These are phyloP conservation scores for Oncopodura yosiiana DNA, from an alignment of 1,140 invertebrate genomes.

Conservation along the genomic window DNA sequence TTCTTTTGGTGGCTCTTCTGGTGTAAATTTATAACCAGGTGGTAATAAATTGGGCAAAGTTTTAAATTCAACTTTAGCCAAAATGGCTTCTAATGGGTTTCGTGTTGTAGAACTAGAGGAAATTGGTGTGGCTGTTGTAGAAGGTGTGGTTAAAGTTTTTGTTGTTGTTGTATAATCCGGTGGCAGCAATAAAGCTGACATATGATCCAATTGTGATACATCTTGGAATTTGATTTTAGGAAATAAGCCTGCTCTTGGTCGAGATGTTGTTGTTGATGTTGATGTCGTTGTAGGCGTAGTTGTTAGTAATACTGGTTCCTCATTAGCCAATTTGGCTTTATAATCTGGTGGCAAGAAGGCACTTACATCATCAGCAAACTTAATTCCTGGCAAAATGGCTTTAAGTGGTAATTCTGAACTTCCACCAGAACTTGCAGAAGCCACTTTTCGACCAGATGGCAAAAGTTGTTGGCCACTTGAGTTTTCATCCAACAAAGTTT, in stretches of 20 bases:
- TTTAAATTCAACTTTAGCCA: conserved; percentile 39
- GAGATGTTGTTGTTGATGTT: conserved; percentile 1
- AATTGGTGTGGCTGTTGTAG: conserved; percentile 37
- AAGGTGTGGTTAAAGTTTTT: conserved; percentile 33
- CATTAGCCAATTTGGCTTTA: neutral
- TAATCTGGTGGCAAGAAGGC: conserved; percentile 52
- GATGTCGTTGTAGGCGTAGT: conserved; percentile 3
- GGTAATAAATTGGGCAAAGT: conserved; percentile 30
- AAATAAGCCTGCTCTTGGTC: neutral
- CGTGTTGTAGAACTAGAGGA: conserved; percentile 52
- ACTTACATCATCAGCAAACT: conserved; percentile 43
- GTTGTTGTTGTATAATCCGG: conserved; percentile 17
- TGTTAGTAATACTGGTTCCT: neutral
- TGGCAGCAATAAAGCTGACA: conserved; percentile 7
- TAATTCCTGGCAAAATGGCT: conserved; percentile 11
- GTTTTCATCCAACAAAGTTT: conserved; percentile 2
- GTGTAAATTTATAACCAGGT: conserved; percentile 23
- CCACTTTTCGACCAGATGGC: too few relatives aligned
- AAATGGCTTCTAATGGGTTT: conserved; percentile 44
- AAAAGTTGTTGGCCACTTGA: too few relatives aligned
- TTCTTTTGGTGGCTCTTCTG: neutral
- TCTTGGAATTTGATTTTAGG: conserved; percentile 15
- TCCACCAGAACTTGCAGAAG: neutral
- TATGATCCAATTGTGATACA: conserved; percentile 1
- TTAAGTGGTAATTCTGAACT: neutral